These are phyloP conservation scores for Halocynthia roretzi DNA, from an alignment of 23 tunicate genomes.

Conservation along the genomic window DNA sequence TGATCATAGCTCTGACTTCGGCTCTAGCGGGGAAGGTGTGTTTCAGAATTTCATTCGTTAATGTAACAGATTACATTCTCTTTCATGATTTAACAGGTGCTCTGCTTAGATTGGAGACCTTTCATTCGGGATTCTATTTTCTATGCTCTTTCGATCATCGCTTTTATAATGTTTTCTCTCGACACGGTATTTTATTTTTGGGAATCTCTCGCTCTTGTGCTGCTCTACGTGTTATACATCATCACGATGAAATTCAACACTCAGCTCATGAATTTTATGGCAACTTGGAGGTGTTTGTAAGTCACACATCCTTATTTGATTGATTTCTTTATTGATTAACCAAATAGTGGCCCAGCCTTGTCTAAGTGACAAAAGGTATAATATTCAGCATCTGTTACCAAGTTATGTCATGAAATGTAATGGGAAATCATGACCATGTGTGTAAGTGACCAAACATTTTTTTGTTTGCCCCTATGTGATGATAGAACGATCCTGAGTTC, in stretches of 20 bases:
- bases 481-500: no score
- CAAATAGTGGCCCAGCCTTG: background rate
- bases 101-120: conserved; percentile 83
- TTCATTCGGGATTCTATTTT: conserved; percentile 69
- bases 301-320: background rate
- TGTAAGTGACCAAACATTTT: no score
- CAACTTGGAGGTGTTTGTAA: conserved; percentile 33
- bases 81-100: conserved; percentile 31
- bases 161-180: conserved; percentile 69
- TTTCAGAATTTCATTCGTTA: background rate
- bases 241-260: conserved; percentile 71
- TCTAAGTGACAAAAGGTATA: no score
- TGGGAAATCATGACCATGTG: no score
- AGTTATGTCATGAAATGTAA: no score
- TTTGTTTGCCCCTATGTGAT: no score
- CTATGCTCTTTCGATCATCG: conserved; percentile 68
- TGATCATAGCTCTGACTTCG: conserved; percentile 85
- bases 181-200: conserved; percentile 59
- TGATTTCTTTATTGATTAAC: background rate
- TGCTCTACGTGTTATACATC: conserved; percentile 64
- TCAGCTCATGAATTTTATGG: conserved; percentile 64
- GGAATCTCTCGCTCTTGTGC: conserved; percentile 58
- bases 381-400: no score
- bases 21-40: conserved; percentile 74
- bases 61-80: background rate